Conservation (phyloP, 2,797 vertebrate genomes). For the Philypnodon macrostomus region DNA sequence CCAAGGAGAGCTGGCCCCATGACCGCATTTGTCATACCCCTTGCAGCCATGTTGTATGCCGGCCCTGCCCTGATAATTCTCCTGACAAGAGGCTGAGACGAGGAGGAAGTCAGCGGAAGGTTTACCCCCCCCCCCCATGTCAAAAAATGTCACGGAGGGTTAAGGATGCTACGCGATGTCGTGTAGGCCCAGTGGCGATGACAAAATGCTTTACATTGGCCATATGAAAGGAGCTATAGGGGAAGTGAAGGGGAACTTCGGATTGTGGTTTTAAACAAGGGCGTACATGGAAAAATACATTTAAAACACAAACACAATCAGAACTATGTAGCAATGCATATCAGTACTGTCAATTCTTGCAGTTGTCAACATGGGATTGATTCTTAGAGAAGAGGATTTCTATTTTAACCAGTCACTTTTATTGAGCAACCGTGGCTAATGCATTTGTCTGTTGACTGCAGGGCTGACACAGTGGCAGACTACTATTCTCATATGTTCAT, state of each 20-base stretch:
- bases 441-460: too few relatives aligned
- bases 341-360: too few relatives aligned
- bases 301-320: too few relatives aligned
- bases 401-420: too few relatives aligned
- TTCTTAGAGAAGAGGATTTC: too few relatives aligned
- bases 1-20: slow-evolving; percentile 53
- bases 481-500: too few relatives aligned
- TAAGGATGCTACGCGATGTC: slow-evolving; percentile 26
- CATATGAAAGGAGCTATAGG: neutral
- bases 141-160: slow-evolving; percentile 54
- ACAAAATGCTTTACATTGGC: slow-evolving; percentile 42
- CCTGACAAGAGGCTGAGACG: slow-evolving; percentile 48
- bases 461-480: too few relatives aligned
- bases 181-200: slow-evolving; percentile 32
- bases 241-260: neutral
- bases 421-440: too few relatives aligned
- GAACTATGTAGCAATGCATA: too few relatives aligned
- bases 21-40: slow-evolving; percentile 64
- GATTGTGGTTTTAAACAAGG: too few relatives aligned
- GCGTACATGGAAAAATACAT: too few relatives aligned
- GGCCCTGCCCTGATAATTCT: slow-evolving; percentile 52
- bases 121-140: slow-evolving; percentile 28
- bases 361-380: too few relatives aligned
- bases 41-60: slow-evolving; percentile 50
- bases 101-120: slow-evolving; percentile 50